Evolutionary conservation across 1,140 invertebrate species (phyloP).

Genomic region (Drosophila nigrodunni): DNA sequence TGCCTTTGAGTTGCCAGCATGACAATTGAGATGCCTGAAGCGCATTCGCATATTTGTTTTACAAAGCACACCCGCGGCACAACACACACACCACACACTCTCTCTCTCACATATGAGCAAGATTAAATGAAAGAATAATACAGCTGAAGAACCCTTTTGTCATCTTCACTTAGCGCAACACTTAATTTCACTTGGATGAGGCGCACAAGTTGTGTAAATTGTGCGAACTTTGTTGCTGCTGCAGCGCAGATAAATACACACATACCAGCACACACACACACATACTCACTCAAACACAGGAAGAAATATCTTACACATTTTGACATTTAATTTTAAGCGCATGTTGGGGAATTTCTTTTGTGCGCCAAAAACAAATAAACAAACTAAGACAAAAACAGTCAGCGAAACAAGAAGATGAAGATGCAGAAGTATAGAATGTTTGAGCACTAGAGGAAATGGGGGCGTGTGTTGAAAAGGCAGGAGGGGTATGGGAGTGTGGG

Average conservation of each 20-base stretch:
- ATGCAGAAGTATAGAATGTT: not conserved
- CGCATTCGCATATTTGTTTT: constrained; percentile 76
- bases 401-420: constrained; percentile 20
- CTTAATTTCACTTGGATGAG: constrained; percentile 80
- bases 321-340: constrained; percentile 84
- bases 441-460: not conserved
- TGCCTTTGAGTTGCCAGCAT: constrained; percentile 53
- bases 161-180: constrained; percentile 82
- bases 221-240: constrained; percentile 74
- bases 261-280: constrained; percentile 49
- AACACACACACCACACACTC: constrained; percentile 31
- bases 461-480: not conserved
- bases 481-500: not conserved
- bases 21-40: constrained; percentile 73
- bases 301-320: constrained; percentile 49
- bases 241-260: constrained; percentile 68
- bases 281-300: constrained; percentile 9
- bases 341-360: constrained; percentile 83
- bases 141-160: constrained; percentile 81
- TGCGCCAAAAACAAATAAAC: constrained; percentile 80
- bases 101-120: constrained; percentile 33
- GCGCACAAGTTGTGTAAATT: constrained; percentile 78
- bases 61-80: constrained; percentile 76
- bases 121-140: constrained; percentile 83
- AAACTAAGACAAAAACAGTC: constrained; percentile 70